Conservation (phyloP, 2,113 vertebrate genomes). For the Indicator maculatus region DNA sequence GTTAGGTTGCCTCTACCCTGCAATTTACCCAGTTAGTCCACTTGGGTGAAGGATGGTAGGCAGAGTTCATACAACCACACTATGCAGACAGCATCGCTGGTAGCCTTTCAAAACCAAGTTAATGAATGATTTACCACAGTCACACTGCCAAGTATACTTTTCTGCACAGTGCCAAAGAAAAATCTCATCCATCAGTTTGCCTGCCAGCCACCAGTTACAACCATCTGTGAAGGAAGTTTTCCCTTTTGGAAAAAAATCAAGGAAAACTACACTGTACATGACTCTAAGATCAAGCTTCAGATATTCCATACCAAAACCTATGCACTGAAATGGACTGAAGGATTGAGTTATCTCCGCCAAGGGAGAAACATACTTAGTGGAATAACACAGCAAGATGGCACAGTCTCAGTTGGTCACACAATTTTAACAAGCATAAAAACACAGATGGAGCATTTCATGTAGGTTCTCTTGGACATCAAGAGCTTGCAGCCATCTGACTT, state of each 20-base stretch:
- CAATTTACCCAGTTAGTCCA: constrained; percentile 52
- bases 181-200: constrained; percentile 52
- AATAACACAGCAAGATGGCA: constrained; percentile 30
- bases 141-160: constrained; percentile 2
- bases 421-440: constrained; percentile 26
- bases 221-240: constrained; percentile 63
- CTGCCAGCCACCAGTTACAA: constrained; percentile 57
- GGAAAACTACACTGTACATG: constrained; percentile 42
- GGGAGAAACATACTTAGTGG: constrained; percentile 17
- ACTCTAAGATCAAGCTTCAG: constrained; percentile 25
- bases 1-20: background rate
- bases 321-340: background rate
- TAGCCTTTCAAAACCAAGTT: constrained; percentile 46
- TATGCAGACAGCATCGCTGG: background rate
- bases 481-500: constrained; percentile 12
- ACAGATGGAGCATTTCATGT: constrained; percentile 45
- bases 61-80: background rate
- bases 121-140: constrained; percentile 44
- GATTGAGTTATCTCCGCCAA: constrained; percentile 6
- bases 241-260: constrained; percentile 41
- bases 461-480: constrained; percentile 32
- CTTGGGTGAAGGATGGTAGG: background rate
- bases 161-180: constrained; percentile 17
- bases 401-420: background rate
- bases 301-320: background rate